These are phyloP conservation scores for Trachemys scripta DNA, from an alignment of 2,113 vertebrate genomes.

Conservation along the genomic window DNA sequence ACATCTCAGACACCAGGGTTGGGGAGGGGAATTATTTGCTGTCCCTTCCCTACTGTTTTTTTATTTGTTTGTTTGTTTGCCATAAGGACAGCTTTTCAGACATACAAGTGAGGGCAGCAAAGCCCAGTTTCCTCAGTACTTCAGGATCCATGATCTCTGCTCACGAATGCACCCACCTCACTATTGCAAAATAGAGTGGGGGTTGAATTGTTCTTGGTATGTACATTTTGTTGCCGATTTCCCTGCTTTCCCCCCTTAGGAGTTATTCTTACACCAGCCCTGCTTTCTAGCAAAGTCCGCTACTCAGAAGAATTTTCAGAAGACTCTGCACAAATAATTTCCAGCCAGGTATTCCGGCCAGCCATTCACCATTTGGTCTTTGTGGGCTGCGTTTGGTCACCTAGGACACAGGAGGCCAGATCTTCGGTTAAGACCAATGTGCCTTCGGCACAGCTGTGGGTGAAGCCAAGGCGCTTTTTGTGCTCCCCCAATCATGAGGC, in stretches of 20 bases:
- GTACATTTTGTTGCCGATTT: constrained; percentile 61
- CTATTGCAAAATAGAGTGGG: background rate
- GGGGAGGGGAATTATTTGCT: background rate
- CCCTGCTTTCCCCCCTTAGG: constrained; percentile 11
- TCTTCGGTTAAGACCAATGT: background rate
- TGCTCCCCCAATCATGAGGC: background rate
- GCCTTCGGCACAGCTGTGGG: background rate
- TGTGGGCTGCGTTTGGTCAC: background rate
- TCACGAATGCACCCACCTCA: background rate
- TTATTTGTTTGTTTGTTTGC: constrained; percentile 25
- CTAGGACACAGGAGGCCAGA: background rate
- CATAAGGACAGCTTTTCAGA: background rate
- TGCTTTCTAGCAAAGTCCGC: constrained; percentile 71
- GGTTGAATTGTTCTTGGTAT: constrained; percentile 28
- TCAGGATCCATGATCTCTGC: background rate
- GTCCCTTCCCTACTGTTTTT: background rate
- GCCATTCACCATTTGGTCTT: background rate
- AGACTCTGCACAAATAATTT: constrained; percentile 48
- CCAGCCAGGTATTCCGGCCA: constrained; percentile 41
- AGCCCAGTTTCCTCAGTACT: background rate
- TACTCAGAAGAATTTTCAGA: constrained; percentile 62
- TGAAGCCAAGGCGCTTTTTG: background rate
- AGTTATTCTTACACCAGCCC: constrained; percentile 59
- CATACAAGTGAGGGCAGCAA: constrained; percentile 23
- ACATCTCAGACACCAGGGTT: constrained; percentile 49